Base-by-base conservation (phyloP, 2,888 invertebrate genomes). In the Lepetodrilus schrolli region DNA sequence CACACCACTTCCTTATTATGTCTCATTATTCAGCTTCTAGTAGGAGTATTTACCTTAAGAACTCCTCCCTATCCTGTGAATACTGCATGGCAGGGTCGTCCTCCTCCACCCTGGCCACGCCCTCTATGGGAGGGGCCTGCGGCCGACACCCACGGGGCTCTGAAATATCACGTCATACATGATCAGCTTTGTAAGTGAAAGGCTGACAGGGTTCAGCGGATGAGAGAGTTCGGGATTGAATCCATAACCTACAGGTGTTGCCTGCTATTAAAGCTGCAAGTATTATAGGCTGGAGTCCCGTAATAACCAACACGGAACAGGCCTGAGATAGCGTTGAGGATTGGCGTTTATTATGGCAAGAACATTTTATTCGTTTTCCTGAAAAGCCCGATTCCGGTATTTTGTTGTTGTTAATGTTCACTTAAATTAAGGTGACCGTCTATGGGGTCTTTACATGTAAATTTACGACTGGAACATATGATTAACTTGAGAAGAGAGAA, bases 11-110 rank as follows among this genome's bases (percentile, higher is more conserved):
- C n/a, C n/a, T n/a, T n/a, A n/a, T n/a, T n/a, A n/a, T n/a, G n/a
- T n/a, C n/a, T n/a, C n/a, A n/a, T n/a, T n/a, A n/a, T n/a, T n/a
- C n/a, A n/a, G n/a, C n/a, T n/a, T n/a, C n/a, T n/a, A n/a, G n/a
- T n/a, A n/a, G n/a, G n/a, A n/a, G n/a, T n/a, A n/a, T n/a, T n/a
- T 47, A 75, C 75, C 75, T 75, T 2, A 73, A 47, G 21, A 70
- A 75, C 13, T 75, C 75, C 23, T 75, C 75, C 23, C 73, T 50
- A 3, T 73, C 77, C 17, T 66, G 43, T 34, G 30, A 75, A 23
- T 75, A 73, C 21, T 74, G 75, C 7, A 51, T 72, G 20, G 37
- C 20, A 4, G 66, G 21, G 10, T 49, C 48, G 13, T 51, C 71
- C 1, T 74, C 74, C 20, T 70, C 70, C 30, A 20, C 49, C 50